Percentiles rank a stretch among this genome's conserved stretches.
phyloP scores from a whole-genome alignment of 2,888 invertebrate genomes.

The Byasa hedistus region DNA sequence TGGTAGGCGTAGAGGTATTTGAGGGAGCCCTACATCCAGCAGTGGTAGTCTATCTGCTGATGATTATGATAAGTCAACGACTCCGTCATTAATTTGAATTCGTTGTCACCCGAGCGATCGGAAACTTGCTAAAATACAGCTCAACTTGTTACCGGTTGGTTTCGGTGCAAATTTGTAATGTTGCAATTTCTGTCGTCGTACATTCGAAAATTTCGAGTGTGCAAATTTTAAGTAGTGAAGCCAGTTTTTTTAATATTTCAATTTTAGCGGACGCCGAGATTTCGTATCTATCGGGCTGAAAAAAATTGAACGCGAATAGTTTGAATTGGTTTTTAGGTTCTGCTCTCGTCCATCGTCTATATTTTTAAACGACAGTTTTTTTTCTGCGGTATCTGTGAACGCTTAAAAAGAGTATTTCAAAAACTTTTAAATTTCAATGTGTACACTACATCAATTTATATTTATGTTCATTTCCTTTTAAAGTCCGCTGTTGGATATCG shows the following conservation, averaged over 20 bases:
- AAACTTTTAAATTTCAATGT: no score
- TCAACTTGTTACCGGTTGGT: conserved; percentile 75
- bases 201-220: conserved; percentile 47
- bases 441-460: no score
- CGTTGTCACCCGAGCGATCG: conserved; percentile 53
- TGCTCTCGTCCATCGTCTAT: background rate
- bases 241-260: conserved; percentile 16
- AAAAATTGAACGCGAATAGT: conserved; percentile 15
- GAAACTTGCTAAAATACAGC: conserved; percentile 74
- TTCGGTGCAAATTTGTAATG: conserved; percentile 67
- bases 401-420: no score
- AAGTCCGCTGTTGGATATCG: no score
- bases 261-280: conserved; percentile 7
- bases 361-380: background rate
- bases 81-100: conserved; percentile 2
- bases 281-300: conserved; percentile 17
- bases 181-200: conserved; percentile 52
- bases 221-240: conserved; percentile 28
- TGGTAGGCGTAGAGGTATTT: no score
- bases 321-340: conserved; percentile 12
- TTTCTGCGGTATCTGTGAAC: background rate
- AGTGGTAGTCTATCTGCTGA: no score
- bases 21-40: no score
- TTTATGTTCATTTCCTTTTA: no score
- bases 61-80: no score